Evolutionary conservation across 2,113 vertebrate genomes (phyloP).

Genomic region (Paradisaea rubra): DNA sequence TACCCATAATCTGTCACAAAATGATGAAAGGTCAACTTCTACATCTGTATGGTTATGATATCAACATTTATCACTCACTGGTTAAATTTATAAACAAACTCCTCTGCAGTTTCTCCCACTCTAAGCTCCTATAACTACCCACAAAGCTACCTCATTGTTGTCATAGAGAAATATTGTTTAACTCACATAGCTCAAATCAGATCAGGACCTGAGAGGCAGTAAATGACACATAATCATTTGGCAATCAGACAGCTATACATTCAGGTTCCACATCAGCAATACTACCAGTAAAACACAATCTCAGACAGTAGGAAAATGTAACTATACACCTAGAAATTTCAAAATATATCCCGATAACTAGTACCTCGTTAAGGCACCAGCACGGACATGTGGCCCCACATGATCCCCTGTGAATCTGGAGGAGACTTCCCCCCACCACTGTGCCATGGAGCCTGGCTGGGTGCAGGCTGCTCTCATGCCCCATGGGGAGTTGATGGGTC

Average conservation of each 20-base stretch:
- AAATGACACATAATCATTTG: not conserved
- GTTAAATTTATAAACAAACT: slow-evolving; percentile 1
- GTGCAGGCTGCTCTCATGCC: not conserved
- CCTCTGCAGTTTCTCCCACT: not conserved
- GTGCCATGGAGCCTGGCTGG: not conserved
- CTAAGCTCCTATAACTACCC: not conserved
- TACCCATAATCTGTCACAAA: not conserved
- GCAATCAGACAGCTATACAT: not conserved
- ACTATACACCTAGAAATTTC: not conserved
- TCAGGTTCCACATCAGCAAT: not conserved
- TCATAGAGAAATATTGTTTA: not conserved
- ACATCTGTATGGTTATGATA: not conserved
- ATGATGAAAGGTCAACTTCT: not conserved
- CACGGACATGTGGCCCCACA: not conserved
- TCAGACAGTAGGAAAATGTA: not conserved
- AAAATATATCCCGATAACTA: not conserved
- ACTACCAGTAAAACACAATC: not conserved
- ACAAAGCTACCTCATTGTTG: not conserved
- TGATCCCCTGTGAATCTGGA: not conserved
- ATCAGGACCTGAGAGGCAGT: not conserved
- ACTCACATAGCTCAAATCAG: not conserved
- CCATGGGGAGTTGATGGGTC: not conserved
- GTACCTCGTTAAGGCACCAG: accelerated
- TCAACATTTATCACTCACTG: not conserved
- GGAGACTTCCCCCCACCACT: not conserved